Conservation (phyloP, 1,140 invertebrate genomes). For the Arctopsyche grandis region DNA sequence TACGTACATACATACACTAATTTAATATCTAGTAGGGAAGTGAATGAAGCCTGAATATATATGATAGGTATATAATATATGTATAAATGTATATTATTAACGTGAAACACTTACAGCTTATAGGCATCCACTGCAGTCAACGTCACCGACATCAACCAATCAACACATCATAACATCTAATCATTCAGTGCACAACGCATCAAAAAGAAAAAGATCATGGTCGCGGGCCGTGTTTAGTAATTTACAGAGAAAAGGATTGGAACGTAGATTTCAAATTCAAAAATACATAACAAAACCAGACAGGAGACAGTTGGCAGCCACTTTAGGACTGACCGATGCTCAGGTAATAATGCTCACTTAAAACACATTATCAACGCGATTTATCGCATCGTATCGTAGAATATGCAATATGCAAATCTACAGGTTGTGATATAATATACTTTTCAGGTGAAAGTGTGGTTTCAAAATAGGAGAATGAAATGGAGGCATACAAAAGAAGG, state of each 20-base stretch:
- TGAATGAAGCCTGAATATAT: too few relatives aligned
- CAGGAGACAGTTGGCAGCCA: slow-evolving; percentile 88
- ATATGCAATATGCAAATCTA: background rate
- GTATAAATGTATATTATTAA: background rate
- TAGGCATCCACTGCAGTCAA: slow-evolving; percentile 57
- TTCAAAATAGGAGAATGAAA: slow-evolving; percentile 94
- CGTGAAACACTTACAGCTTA: slow-evolving; percentile 56
- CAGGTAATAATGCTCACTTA: slow-evolving; percentile 72
- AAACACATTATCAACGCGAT: background rate
- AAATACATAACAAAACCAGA: slow-evolving; percentile 96
- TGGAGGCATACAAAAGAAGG: slow-evolving; percentile 87
- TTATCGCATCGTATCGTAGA: too few relatives aligned
- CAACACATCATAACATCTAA: slow-evolving; percentile 55
- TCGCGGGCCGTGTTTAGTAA: slow-evolving; percentile 95
- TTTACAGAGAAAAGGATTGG: slow-evolving; percentile 88
- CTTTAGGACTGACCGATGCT: slow-evolving; percentile 89
- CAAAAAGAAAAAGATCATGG: slow-evolving; percentile 89
- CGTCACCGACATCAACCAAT: slow-evolving; percentile 33
- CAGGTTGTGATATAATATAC: too few relatives aligned
- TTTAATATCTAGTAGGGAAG: too few relatives aligned
- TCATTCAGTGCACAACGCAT: slow-evolving; percentile 61
- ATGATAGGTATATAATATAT: too few relatives aligned
- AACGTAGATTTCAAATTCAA: slow-evolving; percentile 89
- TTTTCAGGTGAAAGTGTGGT: slow-evolving; percentile 89
- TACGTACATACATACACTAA: too few relatives aligned